Conservation (phyloP, 2,797 vertebrate genomes). For the Galaxias olidus region DNA sequence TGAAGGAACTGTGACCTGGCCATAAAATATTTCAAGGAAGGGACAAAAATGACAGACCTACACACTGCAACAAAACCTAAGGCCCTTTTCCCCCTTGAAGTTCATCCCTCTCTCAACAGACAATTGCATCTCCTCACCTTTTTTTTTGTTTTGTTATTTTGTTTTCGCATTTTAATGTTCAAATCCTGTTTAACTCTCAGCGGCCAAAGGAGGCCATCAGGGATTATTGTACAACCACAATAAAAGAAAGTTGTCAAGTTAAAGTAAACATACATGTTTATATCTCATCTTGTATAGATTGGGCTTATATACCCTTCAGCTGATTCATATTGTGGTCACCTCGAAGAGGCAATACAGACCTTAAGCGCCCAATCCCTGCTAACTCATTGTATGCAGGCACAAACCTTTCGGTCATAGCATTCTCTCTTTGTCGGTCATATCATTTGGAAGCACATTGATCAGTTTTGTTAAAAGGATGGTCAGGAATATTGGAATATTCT, state of each 20-base stretch:
- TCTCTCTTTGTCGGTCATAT: conserved; percentile 37
- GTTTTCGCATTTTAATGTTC: conserved; percentile 64
- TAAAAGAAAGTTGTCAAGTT: conserved; percentile 71
- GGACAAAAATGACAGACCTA: conserved; percentile 67
- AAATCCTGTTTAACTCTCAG: conserved; percentile 90
- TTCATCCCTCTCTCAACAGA: conserved; percentile 82
- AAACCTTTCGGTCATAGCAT: conserved; percentile 42
- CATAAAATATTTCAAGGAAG: conserved; percentile 77
- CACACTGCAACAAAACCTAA: conserved; percentile 73
- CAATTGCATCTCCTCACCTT: conserved; percentile 73
- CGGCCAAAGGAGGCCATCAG: conserved; percentile 87
- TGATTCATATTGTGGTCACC: conserved; percentile 61
- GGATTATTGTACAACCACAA: conserved; percentile 89
- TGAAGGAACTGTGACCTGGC: conserved; percentile 78
- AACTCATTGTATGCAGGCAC: conserved; percentile 26
- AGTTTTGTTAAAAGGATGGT: conserved; percentile 41
- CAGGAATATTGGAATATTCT: conserved; percentile 48
- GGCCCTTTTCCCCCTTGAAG: conserved; percentile 76
- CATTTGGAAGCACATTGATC: conserved; percentile 67
- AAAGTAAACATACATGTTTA: conserved; percentile 77
- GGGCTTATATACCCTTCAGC: conserved; percentile 44
- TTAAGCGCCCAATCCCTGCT: conserved; percentile 55
- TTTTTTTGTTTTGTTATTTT: conserved; percentile 35
- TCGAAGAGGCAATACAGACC: conserved; percentile 72
- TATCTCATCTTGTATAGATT: conserved; percentile 69